These are phyloP conservation scores for Falco peregrinus DNA, from an alignment of 2,797 vertebrate genomes.

Conservation along the genomic window DNA sequence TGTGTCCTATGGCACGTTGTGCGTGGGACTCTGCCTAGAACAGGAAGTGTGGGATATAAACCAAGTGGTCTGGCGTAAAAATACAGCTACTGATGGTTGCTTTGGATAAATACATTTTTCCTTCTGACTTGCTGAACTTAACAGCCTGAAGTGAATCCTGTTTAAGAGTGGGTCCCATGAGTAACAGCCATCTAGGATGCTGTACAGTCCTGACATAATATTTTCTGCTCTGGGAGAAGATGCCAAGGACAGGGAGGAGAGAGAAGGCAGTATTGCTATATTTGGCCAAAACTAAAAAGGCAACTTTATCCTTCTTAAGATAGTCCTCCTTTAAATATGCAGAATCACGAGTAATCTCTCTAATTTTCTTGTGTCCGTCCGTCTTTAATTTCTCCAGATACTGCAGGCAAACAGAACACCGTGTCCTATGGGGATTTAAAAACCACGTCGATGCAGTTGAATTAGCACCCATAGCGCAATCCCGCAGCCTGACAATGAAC, in stretches of 20 bases:
- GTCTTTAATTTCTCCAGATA: constrained; percentile 80
- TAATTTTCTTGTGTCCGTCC: constrained; percentile 80
- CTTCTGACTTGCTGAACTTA: constrained; percentile 17
- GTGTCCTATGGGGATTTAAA: constrained; percentile 77
- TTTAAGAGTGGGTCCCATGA: not conserved
- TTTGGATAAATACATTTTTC: not conserved
- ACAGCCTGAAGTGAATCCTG: not conserved
- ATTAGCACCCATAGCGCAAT: constrained; percentile 75
- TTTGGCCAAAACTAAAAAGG: constrained; percentile 57
- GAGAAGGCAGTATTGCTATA: constrained; percentile 43
- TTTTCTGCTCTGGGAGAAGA: constrained; percentile 10
- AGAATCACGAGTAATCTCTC: constrained; percentile 77
- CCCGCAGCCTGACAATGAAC: constrained; percentile 76
- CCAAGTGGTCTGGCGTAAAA: constrained; percentile 20
- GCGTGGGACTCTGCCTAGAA: not conserved
- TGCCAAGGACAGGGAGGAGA: constrained; percentile 33
- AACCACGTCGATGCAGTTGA: constrained; percentile 75
- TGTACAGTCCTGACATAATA: not conserved
- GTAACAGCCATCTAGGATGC: not conserved
- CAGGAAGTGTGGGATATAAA: constrained; percentile 21
- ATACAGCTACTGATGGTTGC: not conserved
- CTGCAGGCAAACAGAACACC: constrained; percentile 76
- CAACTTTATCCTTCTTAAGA: constrained; percentile 48
- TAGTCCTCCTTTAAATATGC: constrained; percentile 69
- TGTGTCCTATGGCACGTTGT: not conserved